Evolutionary conservation across 1,140 invertebrate genomes (phyloP).

Genomic region (Pseudachorutes palmiensis): DNA sequence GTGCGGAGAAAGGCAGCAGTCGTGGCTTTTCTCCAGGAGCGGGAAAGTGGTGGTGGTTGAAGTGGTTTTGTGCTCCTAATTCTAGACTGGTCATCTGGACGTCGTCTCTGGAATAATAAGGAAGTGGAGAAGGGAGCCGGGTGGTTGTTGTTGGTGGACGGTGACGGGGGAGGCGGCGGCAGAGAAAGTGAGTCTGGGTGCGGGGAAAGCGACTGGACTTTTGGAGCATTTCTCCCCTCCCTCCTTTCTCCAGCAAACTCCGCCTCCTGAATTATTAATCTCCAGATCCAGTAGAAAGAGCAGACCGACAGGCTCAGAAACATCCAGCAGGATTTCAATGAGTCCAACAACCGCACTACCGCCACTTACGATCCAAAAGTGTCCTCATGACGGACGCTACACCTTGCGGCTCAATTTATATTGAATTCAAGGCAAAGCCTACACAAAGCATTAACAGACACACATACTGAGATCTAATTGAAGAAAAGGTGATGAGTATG

Average conservation of each 20-base stretch:
- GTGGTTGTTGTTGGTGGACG: neutral
- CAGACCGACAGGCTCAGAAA: too few relatives aligned
- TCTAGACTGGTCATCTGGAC: slow-evolving; percentile 2
- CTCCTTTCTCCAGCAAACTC: slow-evolving; percentile 32
- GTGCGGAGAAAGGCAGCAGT: neutral
- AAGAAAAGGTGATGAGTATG: too few relatives aligned
- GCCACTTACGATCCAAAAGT: too few relatives aligned
- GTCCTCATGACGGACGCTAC: too few relatives aligned
- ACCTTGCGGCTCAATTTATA: too few relatives aligned
- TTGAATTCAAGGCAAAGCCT: too few relatives aligned
- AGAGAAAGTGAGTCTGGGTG: neutral
- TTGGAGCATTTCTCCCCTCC: slow-evolving; percentile 36
- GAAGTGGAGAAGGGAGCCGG: neutral
- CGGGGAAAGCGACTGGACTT: slow-evolving; percentile 9
- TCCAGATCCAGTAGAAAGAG: slow-evolving; percentile 24
- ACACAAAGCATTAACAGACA: too few relatives aligned
- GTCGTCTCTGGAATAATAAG: neutral
- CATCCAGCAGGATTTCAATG: too few relatives aligned
- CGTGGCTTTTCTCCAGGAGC: neutral
- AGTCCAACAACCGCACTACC: too few relatives aligned
- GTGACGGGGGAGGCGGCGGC: too few relatives aligned
- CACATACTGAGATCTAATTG: too few relatives aligned
- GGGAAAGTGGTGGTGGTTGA: slow-evolving; percentile 5
- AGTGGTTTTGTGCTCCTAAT: slow-evolving; percentile 9
- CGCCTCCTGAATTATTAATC: slow-evolving; percentile 38